Base-by-base conservation (phyloP, 2,888 invertebrate species). In the Xylota sylvarum region DNA sequence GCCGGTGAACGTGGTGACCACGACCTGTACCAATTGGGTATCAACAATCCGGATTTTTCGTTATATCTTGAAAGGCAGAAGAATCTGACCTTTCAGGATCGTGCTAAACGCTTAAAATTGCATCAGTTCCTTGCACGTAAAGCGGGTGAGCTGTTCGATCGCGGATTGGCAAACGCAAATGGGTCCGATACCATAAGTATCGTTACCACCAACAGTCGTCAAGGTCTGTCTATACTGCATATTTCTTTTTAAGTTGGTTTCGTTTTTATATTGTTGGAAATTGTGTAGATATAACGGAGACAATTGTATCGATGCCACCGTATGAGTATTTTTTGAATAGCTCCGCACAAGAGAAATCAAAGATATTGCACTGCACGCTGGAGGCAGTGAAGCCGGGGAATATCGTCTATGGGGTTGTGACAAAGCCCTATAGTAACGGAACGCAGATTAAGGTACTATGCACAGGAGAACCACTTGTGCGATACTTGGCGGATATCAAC, bases 61-160 rank as follows among this genome's bases (percentile, higher is more conserved):
- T 94, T 96, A 64, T 97, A 97, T 92, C 95, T 95, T 90, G 95
- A 96, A 86, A 94, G 97, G 30, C 96, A 97, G 90, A 97, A 97
- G 91, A 95, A 95, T 89, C 94, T 97, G 48, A 95, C 96, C 70
- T 97, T 97, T 92, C 96, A 96, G 92, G 97, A 97, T 92, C 94
- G 97, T 83, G 96, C 96, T 0, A 97, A 97, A 91, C 94, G 97
- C 23, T 92, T 97, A 72, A 97, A 97, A 91, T 93, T 98, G 50
- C 97, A 97, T 90, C 97, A 97, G 90, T 98, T 98, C 92, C 95
- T 98, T 89, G 96, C 96, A 9, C 96, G 96, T 90, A 97, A 97
- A 92, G 96, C 97, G 1, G 94, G 94, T 90, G 94, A 95, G 64
- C 93, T 98, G 88, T 98, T 96, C 91, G 95, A 94, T 91, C 91